phyloP scores from a whole-genome alignment of 2,113 vertebrate genomes.

The Melanerpes aurifrons region DNA sequence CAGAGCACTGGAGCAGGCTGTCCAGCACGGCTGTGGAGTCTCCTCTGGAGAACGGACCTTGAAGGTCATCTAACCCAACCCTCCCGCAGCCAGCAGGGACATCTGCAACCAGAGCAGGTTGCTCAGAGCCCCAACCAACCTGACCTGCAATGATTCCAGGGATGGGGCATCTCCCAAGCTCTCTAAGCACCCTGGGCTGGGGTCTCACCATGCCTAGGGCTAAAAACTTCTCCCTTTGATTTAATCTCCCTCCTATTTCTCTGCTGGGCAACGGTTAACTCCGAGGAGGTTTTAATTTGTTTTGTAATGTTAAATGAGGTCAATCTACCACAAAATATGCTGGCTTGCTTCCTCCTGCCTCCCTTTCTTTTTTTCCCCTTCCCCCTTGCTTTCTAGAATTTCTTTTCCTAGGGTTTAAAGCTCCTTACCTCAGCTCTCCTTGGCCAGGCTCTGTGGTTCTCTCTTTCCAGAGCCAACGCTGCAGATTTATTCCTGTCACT shows the following conservation, averaged over 20 bases:
- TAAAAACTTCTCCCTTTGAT: background rate
- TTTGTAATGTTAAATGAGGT: slow-evolving; percentile 42
- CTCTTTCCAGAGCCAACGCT: background rate
- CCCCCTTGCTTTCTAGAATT: background rate
- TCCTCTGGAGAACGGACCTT: too few relatives aligned
- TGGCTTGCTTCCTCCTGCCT: background rate
- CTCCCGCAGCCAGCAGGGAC: background rate
- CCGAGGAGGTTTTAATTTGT: background rate
- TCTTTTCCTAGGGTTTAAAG: background rate
- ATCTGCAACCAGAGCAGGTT: background rate
- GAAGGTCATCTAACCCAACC: background rate
- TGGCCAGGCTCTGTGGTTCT: accelerated
- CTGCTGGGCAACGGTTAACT: background rate
- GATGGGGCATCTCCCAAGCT: background rate
- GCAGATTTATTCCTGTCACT: background rate
- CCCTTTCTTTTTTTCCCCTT: background rate
- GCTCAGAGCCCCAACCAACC: background rate
- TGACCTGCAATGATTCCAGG: background rate
- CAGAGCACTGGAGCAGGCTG: too few relatives aligned
- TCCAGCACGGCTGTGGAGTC: too few relatives aligned
- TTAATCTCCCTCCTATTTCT: background rate
- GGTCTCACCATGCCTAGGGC: background rate
- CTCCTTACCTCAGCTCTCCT: background rate
- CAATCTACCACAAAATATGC: slow-evolving; percentile 3
- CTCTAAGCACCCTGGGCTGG: background rate